phyloP scores from a whole-genome alignment of 2,888 invertebrate species.

The Tortrix viridana region DNA sequence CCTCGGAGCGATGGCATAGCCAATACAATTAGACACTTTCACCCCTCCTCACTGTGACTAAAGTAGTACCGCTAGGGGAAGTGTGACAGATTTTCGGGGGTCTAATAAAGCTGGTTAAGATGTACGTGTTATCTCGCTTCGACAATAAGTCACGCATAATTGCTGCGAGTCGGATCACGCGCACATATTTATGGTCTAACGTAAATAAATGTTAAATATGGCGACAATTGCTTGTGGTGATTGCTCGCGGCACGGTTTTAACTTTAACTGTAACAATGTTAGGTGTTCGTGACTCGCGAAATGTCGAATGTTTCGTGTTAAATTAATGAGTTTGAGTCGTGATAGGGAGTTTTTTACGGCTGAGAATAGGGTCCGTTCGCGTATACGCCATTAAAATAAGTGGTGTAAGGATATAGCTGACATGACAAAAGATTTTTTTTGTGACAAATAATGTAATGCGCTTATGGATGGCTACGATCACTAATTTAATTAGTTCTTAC shows the following conservation, averaged over 20 bases:
- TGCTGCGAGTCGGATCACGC: constrained; percentile 74
- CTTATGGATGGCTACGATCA: no score
- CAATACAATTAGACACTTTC: constrained; percentile 53
- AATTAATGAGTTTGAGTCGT: not conserved
- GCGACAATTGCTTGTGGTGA: constrained; percentile 66
- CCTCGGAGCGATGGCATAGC: constrained; percentile 64
- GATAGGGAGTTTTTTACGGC: not conserved
- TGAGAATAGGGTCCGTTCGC: no score
- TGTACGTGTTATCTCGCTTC: constrained; percentile 79
- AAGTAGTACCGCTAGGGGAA: constrained; percentile 26
- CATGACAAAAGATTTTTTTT: no score
- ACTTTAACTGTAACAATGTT: constrained; percentile 47
- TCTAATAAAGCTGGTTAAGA: constrained; percentile 57
- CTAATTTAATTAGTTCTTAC: no score
- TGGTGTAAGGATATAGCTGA: no score
- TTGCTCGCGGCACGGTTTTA: constrained; percentile 58
- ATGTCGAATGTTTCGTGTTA: constrained; percentile 24
- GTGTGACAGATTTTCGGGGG: constrained; percentile 43
- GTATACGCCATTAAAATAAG: no score
- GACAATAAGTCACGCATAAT: constrained; percentile 84
- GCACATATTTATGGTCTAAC: constrained; percentile 76
- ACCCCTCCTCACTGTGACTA: constrained; percentile 37
- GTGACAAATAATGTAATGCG: no score
- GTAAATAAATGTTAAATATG: constrained; percentile 68
- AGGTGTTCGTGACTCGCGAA: constrained; percentile 45